These are phyloP conservation scores for Thalassoma bifasciatum DNA, from an alignment of 2,113 vertebrate genomes.

Conservation along the genomic window DNA sequence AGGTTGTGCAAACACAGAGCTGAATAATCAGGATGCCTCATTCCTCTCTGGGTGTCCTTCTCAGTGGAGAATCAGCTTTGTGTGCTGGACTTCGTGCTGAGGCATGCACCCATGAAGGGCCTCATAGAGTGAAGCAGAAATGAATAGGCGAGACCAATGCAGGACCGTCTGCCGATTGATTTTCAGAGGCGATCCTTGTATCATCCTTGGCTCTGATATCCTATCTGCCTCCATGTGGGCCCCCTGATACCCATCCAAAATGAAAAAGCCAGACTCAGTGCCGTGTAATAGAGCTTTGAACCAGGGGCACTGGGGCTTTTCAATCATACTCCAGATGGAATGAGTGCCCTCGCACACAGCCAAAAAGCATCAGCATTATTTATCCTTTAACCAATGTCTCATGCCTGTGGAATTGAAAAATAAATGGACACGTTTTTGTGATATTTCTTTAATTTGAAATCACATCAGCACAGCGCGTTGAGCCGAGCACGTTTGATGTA, in stretches of 20 bases:
- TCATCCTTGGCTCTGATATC: constrained; percentile 78
- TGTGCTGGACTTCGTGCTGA: constrained; percentile 33
- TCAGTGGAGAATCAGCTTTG: constrained; percentile 27
- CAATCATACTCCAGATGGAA: constrained; percentile 76
- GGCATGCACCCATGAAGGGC: constrained; percentile 55
- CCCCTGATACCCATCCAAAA: constrained; percentile 73
- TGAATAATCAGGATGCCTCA: background rate
- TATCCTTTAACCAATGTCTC: constrained; percentile 57
- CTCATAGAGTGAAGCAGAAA: constrained; percentile 59
- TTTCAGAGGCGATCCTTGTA: constrained; percentile 74
- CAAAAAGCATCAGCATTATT: constrained; percentile 63
- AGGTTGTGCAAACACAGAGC: background rate
- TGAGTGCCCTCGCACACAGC: constrained; percentile 65
- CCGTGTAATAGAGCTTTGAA: constrained; percentile 76
- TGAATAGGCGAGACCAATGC: constrained; percentile 65
- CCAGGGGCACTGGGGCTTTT: constrained; percentile 71
- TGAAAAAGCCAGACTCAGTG: constrained; percentile 72
- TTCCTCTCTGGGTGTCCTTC: background rate
- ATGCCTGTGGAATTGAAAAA: constrained; percentile 60
- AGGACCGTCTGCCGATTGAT: constrained; percentile 72
- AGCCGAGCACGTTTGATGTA: constrained; percentile 53
- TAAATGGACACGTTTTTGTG: constrained; percentile 46
- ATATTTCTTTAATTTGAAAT: constrained; percentile 62
- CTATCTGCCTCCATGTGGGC: constrained; percentile 73
- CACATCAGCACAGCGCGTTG: constrained; percentile 24